These are phyloP conservation scores for Xiphophorus birchmanni DNA, from an alignment of 2,797 vertebrate genomes.

Conservation along the genomic window DNA sequence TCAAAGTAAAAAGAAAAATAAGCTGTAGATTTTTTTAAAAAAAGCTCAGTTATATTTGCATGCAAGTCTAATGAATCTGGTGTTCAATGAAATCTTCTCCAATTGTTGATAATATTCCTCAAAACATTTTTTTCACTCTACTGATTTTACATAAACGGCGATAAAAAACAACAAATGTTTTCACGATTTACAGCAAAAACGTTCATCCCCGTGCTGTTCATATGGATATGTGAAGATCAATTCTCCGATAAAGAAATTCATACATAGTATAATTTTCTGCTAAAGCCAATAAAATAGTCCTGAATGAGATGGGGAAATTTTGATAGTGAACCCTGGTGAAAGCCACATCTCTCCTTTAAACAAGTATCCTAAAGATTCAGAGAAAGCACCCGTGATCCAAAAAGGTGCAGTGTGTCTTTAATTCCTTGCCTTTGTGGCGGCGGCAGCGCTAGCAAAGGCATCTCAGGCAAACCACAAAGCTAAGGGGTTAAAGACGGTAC, in stretches of 20 bases:
- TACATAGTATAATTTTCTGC: conserved; percentile 8
- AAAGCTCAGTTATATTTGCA: not conserved
- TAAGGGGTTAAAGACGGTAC: conserved; percentile 75
- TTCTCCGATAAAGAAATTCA: not conserved
- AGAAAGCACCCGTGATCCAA: conserved; percentile 37
- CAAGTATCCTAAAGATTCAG: conserved; percentile 18
- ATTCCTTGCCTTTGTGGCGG: conserved; percentile 53
- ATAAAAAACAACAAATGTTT: not conserved
- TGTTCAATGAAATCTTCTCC: conserved; percentile 10
- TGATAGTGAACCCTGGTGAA: conserved; percentile 13
- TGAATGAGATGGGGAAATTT: conserved; percentile 26
- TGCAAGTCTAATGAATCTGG: not conserved
- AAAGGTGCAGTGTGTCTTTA: conserved; percentile 67
- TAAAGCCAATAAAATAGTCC: not conserved
- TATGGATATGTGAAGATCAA: not conserved
- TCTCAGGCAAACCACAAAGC: conserved; percentile 65
- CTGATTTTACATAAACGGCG: not conserved
- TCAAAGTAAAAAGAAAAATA: conserved; percentile 6
- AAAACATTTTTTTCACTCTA: conserved; percentile 23
- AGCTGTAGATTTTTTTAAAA: not conserved
- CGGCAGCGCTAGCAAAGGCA: conserved; percentile 55
- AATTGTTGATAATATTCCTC: conserved; percentile 14
- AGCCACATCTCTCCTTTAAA: conserved; percentile 29
- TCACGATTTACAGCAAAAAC: not conserved
- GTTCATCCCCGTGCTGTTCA: not conserved